These are phyloP conservation scores for Vollenhovia emeryi DNA, from an alignment of 1,140 invertebrate species.

Conservation along the genomic window DNA sequence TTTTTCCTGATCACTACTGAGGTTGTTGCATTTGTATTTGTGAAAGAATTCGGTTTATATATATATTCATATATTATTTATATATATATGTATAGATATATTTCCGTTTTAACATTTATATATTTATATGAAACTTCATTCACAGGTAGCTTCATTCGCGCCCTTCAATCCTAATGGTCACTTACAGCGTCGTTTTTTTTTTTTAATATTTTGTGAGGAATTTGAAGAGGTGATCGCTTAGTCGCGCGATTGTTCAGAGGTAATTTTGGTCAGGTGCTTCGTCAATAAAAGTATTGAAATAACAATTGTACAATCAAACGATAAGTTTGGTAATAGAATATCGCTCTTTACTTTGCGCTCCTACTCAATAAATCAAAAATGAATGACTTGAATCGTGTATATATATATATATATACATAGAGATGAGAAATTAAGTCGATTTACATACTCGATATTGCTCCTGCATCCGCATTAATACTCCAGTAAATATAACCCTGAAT, in stretches of 20 bases:
- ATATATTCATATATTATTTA: slow-evolving; percentile 73
- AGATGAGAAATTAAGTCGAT: slow-evolving; percentile 41
- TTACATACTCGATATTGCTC: slow-evolving; percentile 38
- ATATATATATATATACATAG: neutral
- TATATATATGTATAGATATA: slow-evolving; percentile 74
- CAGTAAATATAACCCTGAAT: slow-evolving; percentile 24
- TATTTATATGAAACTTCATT: slow-evolving; percentile 81
- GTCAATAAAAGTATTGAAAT: slow-evolving; percentile 46
- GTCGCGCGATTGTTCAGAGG: slow-evolving; percentile 68
- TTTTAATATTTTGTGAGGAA: slow-evolving; percentile 68
- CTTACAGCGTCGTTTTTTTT: slow-evolving; percentile 60
- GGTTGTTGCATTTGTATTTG: slow-evolving; percentile 73
- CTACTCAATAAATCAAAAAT: slow-evolving; percentile 39
- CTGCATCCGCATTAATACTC: slow-evolving; percentile 38
- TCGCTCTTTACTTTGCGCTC: slow-evolving; percentile 12
- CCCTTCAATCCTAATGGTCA: slow-evolving; percentile 73
- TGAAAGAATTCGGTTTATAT: slow-evolving; percentile 72
- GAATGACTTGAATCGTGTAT: slow-evolving; percentile 7
- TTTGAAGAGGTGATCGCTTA: slow-evolving; percentile 71
- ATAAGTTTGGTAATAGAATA: slow-evolving; percentile 33
- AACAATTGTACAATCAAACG: slow-evolving; percentile 52
- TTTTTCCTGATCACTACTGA: slow-evolving; percentile 73
- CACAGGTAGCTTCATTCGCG: slow-evolving; percentile 79
- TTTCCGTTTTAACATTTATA: slow-evolving; percentile 76
- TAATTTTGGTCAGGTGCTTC: slow-evolving; percentile 73